These are phyloP conservation scores for Muscicapa adusta DNA, from an alignment of 2,113 vertebrate genomes.

Conservation along the genomic window DNA sequence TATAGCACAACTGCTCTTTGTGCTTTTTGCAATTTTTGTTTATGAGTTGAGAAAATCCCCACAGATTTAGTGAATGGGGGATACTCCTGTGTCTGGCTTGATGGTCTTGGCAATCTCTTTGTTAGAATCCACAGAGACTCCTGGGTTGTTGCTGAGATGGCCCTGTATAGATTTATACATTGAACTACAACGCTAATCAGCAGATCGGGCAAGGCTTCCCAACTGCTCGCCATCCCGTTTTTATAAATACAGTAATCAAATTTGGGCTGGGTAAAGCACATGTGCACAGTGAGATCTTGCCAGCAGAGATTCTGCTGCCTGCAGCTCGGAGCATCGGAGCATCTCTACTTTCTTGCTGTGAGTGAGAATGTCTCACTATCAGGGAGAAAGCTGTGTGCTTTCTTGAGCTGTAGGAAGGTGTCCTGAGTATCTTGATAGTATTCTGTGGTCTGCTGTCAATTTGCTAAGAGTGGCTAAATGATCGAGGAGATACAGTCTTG, in stretches of 20 bases:
- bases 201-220: neutral
- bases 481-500: neutral
- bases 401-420: neutral
- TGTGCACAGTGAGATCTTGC: neutral
- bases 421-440: neutral
- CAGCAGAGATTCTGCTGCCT: neutral
- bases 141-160: neutral
- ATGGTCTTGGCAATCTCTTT: conserved; percentile 61
- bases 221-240: neutral
- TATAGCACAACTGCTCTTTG: neutral
- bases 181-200: neutral
- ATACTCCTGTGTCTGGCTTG: neutral
- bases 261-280: neutral
- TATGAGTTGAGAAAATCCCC: conserved; percentile 19
- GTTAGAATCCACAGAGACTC: conserved; percentile 12
- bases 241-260: neutral
- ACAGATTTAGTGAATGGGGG: neutral
- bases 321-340: neutral
- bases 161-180: neutral
- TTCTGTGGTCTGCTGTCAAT: neutral
- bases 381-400: neutral
- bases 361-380: neutral
- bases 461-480: neutral
- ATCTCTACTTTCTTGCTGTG: neutral
- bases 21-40: neutral